Conservation (phyloP, 2,888 invertebrate genomes). For the Anagyrus pseudococci region DNA sequence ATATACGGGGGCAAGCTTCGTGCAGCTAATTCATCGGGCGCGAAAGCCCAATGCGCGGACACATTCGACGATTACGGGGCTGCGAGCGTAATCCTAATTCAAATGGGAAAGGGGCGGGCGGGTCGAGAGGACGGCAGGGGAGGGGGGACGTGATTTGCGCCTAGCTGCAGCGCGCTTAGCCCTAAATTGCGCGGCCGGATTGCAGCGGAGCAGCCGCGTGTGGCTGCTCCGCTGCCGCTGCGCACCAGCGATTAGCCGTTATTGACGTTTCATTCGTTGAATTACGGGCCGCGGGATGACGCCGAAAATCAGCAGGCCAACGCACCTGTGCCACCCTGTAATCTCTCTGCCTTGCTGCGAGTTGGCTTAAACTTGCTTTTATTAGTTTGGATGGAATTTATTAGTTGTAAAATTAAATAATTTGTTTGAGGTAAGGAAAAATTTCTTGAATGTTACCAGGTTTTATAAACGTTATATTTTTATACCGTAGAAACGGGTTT, state of each 20-base stretch:
- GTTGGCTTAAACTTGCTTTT: too few species aligned
- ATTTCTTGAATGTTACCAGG: too few species aligned
- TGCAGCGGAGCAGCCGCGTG: constrained; percentile 45
- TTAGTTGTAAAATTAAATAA: too few species aligned
- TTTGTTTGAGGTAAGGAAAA: too few species aligned
- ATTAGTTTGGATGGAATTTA: too few species aligned
- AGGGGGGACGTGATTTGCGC: constrained; percentile 60
- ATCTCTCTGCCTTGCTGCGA: too few species aligned
- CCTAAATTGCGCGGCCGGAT: constrained; percentile 54
- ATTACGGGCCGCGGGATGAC: constrained; percentile 15
- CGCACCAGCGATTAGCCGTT: constrained; percentile 56
- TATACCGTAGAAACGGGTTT: neutral
- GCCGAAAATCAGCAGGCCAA: constrained; percentile 17
- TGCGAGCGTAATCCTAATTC: constrained; percentile 49
- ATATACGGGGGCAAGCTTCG: neutral
- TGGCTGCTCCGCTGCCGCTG: constrained; percentile 35
- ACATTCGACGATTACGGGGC: too few species aligned
- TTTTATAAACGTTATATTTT: too few species aligned
- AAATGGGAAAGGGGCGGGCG: constrained; percentile 46
- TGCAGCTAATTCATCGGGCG: neutral
- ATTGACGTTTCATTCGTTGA: constrained; percentile 49
- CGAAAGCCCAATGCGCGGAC: neutral
- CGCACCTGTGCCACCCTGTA: too few species aligned
- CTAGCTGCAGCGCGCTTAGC: constrained; percentile 49
- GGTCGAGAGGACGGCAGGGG: too few species aligned